These are phyloP conservation scores for Coelopa pilipes DNA, from an alignment of 2,888 invertebrate genomes.

Conservation along the genomic window DNA sequence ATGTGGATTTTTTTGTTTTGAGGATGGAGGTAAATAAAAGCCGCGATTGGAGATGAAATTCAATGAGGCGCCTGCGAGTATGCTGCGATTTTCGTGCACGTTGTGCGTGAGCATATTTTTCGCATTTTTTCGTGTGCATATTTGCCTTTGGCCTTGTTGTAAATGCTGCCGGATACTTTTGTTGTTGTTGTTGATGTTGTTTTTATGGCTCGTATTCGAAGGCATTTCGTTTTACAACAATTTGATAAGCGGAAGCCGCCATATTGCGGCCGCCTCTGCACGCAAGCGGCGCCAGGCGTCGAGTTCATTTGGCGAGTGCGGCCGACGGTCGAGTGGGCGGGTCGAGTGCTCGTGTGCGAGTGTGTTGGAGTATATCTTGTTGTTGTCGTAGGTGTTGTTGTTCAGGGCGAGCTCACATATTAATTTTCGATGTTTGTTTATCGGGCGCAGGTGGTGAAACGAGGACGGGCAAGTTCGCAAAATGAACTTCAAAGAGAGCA, in stretches of 20 bases:
- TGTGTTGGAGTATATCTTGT: neutral
- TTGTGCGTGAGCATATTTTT: constrained; percentile 25
- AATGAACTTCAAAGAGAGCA: neutral
- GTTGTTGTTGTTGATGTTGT: neutral
- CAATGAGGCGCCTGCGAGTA: constrained; percentile 15
- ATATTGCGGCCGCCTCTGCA: constrained; percentile 17
- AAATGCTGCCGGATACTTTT: too few relatives aligned
- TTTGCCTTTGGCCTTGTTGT: too few relatives aligned
- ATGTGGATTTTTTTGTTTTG: neutral
- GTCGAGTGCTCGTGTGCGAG: neutral
- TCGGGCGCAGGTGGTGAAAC: constrained; percentile 14
- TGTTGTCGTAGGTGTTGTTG: constrained; percentile 13
- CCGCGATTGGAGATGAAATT: neutral
- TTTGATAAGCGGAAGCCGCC: constrained; percentile 33
- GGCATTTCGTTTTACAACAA: constrained; percentile 2
- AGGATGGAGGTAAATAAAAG: too few relatives aligned
- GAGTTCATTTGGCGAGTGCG: neutral
- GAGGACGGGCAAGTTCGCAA: neutral
- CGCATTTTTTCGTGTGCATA: too few relatives aligned
- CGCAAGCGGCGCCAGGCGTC: neutral
- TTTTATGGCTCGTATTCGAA: neutral
- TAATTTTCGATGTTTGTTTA: constrained; percentile 32
- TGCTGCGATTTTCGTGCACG: constrained; percentile 4
- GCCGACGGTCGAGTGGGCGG: neutral
- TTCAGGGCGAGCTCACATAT: constrained; percentile 14